Evolutionary conservation across 2,113 vertebrate species (phyloP).

Genomic region (Pseudorectes ferrugineus): DNA sequence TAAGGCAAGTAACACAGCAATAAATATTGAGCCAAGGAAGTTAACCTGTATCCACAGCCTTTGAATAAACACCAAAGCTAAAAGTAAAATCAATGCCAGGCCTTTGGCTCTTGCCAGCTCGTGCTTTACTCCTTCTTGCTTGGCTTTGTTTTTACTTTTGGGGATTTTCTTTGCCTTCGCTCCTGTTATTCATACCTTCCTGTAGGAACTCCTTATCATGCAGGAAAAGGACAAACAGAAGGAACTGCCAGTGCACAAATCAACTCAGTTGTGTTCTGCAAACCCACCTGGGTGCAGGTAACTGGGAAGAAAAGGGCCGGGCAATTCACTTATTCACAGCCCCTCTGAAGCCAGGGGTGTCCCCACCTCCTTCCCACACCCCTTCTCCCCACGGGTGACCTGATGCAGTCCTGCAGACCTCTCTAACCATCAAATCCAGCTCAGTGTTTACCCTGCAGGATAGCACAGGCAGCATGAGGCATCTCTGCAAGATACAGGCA

Average conservation of each 20-base stretch:
- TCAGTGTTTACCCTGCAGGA: not conserved
- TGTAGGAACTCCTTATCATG: not conserved
- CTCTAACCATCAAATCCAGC: not conserved
- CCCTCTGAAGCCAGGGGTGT: not conserved
- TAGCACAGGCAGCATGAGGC: not conserved
- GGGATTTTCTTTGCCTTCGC: conserved; percentile 25
- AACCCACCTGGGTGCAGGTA: not conserved
- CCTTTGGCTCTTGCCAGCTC: conserved; percentile 30
- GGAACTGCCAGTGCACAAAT: not conserved
- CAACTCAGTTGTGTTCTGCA: not conserved
- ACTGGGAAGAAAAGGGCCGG: not conserved
- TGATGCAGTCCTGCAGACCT: not conserved
- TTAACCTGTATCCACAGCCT: conserved; percentile 58
- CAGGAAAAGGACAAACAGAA: not conserved
- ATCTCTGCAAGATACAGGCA: not conserved
- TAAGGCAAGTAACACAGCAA: conserved; percentile 39
- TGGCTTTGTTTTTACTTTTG: conserved; percentile 14
- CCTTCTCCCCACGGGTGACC: not conserved
- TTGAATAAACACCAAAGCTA: conserved; percentile 56
- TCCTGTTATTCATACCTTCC: not conserved
- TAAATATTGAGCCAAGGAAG: conserved; percentile 61
- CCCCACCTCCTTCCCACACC: not conserved
- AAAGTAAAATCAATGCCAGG: conserved; percentile 45
- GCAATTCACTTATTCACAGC: not conserved
- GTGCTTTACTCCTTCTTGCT: not conserved